phyloP scores from a whole-genome alignment of 2,113 vertebrate species.

The Oryctolagus cuniculus region DNA sequence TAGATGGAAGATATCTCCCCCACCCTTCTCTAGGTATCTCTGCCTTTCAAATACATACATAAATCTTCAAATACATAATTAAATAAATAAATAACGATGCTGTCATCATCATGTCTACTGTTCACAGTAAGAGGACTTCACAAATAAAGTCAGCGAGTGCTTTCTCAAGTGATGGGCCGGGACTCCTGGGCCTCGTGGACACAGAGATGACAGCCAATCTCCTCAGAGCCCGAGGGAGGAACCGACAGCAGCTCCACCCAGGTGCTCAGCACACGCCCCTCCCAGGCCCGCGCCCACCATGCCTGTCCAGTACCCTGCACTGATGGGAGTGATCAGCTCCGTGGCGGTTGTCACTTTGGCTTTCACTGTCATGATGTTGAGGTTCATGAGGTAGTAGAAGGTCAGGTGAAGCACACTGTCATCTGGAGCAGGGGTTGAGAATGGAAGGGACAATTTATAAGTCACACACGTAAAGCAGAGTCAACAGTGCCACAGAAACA shows the following conservation, averaged over 20 bases:
- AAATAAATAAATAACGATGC: too few species aligned
- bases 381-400: constrained; percentile 98
- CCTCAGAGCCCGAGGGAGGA: background rate
- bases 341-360: constrained; percentile 92
- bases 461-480: background rate
- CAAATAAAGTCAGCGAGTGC: background rate
- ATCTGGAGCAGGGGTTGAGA: constrained; percentile 86
- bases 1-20: too few species aligned
- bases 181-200: background rate
- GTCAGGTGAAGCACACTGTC: constrained; percentile 94
- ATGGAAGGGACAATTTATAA: background rate
- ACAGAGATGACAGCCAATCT: background rate
- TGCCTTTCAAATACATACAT: too few species aligned
- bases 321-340: constrained; percentile 92
- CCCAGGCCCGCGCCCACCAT: fast-evolving
- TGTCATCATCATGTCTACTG: background rate
- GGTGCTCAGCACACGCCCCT: background rate
- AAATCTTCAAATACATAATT: background rate
- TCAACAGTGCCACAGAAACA: background rate
- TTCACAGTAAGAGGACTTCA: background rate
- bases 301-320: constrained; percentile 87
- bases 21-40: too few species aligned
- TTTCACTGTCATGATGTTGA: constrained; percentile 97
- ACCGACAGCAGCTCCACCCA: background rate
- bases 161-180: background rate